phyloP scores from a whole-genome alignment of 2,113 vertebrate species.

The Passer montanus region DNA sequence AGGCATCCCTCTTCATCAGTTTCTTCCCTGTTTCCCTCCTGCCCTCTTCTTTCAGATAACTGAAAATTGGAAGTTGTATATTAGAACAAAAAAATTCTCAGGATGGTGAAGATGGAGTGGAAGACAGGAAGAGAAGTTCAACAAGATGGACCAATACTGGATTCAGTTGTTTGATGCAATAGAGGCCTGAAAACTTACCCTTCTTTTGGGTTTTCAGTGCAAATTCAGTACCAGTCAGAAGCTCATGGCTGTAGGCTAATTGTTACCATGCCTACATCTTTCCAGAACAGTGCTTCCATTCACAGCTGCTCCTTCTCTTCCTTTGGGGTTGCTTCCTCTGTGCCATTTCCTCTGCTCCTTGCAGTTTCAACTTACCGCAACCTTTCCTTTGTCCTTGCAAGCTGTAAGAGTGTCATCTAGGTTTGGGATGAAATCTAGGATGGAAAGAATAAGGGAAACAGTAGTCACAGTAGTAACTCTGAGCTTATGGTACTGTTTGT shows the following conservation, averaged over 20 bases:
- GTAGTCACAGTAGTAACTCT: neutral
- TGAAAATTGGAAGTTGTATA: neutral
- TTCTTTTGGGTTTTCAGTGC: neutral
- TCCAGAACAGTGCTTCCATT: neutral
- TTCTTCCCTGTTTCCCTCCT: neutral
- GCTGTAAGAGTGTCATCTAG: neutral
- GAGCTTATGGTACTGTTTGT: neutral
- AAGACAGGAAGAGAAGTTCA: neutral
- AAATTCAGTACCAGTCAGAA: neutral
- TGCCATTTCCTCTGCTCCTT: neutral
- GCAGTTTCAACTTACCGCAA: neutral
- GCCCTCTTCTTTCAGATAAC: neutral
- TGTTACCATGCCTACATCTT: neutral
- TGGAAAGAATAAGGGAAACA: neutral
- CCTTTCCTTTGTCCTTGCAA: neutral
- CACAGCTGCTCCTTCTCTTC: neutral
- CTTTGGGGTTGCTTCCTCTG: neutral
- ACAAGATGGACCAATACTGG: neutral
- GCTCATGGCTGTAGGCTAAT: neutral
- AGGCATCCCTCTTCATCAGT: neutral
- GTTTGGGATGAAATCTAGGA: neutral
- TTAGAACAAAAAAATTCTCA: neutral
- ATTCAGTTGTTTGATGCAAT: neutral
- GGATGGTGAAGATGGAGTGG: neutral
- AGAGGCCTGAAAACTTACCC: neutral